A percentile compares a stretch with the other conserved stretches of the same genome.
phyloP scores from a whole-genome alignment of 2,888 invertebrate species.

The Euphydryas editha region DNA sequence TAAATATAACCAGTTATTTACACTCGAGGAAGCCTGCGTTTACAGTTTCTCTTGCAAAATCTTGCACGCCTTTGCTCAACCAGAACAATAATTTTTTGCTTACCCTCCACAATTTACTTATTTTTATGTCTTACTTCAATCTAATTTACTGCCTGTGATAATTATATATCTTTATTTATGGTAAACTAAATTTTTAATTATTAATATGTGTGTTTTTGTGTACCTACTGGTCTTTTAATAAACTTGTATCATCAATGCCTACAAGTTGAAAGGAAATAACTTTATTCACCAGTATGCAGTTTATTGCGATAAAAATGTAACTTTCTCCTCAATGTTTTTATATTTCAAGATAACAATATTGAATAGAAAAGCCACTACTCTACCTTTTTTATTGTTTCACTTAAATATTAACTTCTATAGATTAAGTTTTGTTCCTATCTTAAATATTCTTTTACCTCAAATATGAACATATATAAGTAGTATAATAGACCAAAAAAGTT shows the following conservation, averaged over 20 bases:
- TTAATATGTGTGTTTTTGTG: background rate
- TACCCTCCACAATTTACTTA: conserved; percentile 18
- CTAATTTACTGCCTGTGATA: background rate
- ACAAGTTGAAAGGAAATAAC: background rate
- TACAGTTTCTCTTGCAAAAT: conserved; percentile 6
- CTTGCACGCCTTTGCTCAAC: background rate
- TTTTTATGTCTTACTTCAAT: background rate
- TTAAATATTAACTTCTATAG: too few relatives aligned
- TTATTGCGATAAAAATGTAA: background rate
- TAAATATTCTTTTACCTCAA: too few relatives aligned
- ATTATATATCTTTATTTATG: background rate
- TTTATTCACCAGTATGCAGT: background rate
- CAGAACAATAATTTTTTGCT: conserved; percentile 25
- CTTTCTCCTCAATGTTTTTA: background rate
- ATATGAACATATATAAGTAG: too few relatives aligned
- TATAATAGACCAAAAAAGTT: too few relatives aligned
- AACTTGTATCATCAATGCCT: background rate
- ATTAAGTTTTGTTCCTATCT: too few relatives aligned
- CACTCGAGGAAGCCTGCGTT: background rate
- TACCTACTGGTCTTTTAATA: background rate
- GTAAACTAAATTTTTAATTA: background rate
- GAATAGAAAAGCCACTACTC: too few relatives aligned
- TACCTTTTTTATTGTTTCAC: too few relatives aligned
- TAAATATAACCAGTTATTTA: background rate
- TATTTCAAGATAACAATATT: background rate